Conservation (phyloP, 2,113 vertebrate genomes). For the Nesogale talazaci region DNA sequence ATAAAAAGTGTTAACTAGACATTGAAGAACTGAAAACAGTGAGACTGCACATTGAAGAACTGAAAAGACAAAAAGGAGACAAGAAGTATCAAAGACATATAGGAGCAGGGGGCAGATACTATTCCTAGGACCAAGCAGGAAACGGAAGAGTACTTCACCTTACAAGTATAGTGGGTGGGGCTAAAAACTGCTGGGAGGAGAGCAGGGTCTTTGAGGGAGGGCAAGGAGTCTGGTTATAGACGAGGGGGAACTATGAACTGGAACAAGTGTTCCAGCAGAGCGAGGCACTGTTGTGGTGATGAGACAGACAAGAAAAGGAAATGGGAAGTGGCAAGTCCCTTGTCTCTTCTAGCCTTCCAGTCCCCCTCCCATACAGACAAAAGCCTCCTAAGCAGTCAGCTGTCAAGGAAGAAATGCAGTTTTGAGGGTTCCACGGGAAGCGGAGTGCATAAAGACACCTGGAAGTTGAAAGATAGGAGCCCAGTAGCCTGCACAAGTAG, state of each 20-base stretch:
- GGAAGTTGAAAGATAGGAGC: background rate
- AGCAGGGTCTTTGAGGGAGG: background rate
- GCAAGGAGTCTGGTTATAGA: background rate
- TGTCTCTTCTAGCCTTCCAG: background rate
- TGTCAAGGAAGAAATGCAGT: background rate
- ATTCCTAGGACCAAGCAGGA: background rate
- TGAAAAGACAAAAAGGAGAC: background rate
- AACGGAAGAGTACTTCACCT: background rate
- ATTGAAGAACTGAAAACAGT: background rate
- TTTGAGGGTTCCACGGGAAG: conserved; percentile 16
- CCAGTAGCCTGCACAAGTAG: background rate
- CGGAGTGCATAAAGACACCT: background rate
- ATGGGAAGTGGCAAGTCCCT: background rate
- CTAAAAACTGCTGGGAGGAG: background rate
- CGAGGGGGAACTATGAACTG: background rate
- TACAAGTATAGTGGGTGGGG: background rate
- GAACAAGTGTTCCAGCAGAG: conserved; percentile 1
- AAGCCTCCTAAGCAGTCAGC: background rate
- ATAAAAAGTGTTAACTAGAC: background rate
- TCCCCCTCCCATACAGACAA: background rate
- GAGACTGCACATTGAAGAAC: background rate
- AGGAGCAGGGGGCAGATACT: background rate
- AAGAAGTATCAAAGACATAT: background rate
- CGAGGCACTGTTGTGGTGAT: background rate
- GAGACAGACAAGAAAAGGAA: background rate